A percentile compares a stretch with the other conserved stretches of the same genome.
Conservation (phyloP, 2,113 vertebrate species). For the Chionodraco myersi region DNA sequence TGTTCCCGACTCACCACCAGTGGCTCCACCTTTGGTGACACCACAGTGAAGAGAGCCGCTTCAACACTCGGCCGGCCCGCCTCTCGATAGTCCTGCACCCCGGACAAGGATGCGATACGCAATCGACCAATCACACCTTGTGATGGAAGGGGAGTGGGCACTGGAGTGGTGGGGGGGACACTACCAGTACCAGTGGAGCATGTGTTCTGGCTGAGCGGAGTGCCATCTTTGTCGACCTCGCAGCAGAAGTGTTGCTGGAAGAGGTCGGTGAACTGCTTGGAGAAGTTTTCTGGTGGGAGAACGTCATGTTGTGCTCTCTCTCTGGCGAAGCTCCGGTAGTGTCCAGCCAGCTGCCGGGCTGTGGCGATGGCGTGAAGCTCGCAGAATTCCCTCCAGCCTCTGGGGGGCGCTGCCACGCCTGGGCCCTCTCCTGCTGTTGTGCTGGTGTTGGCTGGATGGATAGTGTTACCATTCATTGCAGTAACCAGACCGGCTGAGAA, state of each 20-base stretch:
- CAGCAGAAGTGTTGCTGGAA: slow-evolving; percentile 95
- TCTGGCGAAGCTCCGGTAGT: slow-evolving; percentile 92
- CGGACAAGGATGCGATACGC: slow-evolving; percentile 80
- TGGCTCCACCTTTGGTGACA: slow-evolving; percentile 71
- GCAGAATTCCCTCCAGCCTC: slow-evolving; percentile 97
- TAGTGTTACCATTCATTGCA: slow-evolving; percentile 96
- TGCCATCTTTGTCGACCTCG: slow-evolving; percentile 89
- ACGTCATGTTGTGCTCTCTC: slow-evolving; percentile 90
- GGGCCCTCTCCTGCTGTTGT: slow-evolving; percentile 72
- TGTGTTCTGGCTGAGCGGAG: slow-evolving; percentile 43
- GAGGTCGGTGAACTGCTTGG: slow-evolving; percentile 91
- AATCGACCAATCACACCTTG: slow-evolving; percentile 73
- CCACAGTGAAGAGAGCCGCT: slow-evolving; percentile 74
- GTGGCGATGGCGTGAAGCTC: slow-evolving; percentile 93
- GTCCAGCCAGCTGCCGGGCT: slow-evolving; percentile 91
- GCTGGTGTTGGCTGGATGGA: slow-evolving; percentile 85
- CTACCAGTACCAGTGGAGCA: slow-evolving; percentile 27
- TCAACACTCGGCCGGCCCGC: slow-evolving; percentile 77
- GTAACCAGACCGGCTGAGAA: slow-evolving; percentile 86
- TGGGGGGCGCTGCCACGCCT: slow-evolving; percentile 76
- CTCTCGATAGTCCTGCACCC: slow-evolving; percentile 91
- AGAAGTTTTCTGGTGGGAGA: slow-evolving; percentile 91
- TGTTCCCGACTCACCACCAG: slow-evolving; percentile 68
- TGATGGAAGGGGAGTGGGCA: slow-evolving; percentile 38
- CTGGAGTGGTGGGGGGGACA: slow-evolving; percentile 40